Percentiles rank a stretch among this genome's conserved stretches.
These are phyloP conservation scores for Trinectes maculatus DNA, from an alignment of 2,113 vertebrate species.

Conservation along the genomic window DNA sequence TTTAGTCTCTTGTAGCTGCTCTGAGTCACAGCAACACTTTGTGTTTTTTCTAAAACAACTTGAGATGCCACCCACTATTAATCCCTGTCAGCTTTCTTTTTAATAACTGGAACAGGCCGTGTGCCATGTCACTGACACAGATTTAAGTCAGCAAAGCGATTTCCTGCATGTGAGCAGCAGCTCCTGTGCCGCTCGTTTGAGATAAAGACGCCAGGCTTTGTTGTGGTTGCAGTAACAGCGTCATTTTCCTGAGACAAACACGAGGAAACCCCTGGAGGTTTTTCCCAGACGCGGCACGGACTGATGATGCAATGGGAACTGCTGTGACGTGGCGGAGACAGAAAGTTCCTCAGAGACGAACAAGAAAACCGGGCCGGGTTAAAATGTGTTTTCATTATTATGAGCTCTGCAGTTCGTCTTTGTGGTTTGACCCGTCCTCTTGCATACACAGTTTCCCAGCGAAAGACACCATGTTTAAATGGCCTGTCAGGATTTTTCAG, in stretches of 20 bases:
- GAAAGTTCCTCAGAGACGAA: constrained; percentile 21
- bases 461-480: constrained; percentile 8
- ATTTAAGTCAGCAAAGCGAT: constrained; percentile 61
- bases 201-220: constrained; percentile 44
- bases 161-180: constrained; percentile 39
- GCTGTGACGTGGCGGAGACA: constrained; percentile 20
- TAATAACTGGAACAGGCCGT: constrained; percentile 36
- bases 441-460: constrained; percentile 14
- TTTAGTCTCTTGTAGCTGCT: constrained; percentile 44
- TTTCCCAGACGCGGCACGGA: constrained; percentile 46
- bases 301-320: constrained; percentile 51
- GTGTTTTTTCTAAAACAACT: constrained; percentile 20
- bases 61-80: constrained; percentile 22
- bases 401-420: constrained; percentile 34
- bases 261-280: constrained; percentile 51
- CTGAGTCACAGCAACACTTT: constrained; percentile 44
- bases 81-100: constrained; percentile 13
- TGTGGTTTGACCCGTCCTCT: constrained; percentile 34
- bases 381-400: constrained; percentile 40
- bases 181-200: constrained; percentile 10
- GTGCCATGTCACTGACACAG: constrained; percentile 43
- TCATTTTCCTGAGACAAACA: constrained; percentile 64
- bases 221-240: constrained; percentile 52
- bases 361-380: constrained; percentile 39
- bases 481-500: neutral